Conservation (phyloP, 1,140 invertebrate species). For the Procambarus clarkii region DNA sequence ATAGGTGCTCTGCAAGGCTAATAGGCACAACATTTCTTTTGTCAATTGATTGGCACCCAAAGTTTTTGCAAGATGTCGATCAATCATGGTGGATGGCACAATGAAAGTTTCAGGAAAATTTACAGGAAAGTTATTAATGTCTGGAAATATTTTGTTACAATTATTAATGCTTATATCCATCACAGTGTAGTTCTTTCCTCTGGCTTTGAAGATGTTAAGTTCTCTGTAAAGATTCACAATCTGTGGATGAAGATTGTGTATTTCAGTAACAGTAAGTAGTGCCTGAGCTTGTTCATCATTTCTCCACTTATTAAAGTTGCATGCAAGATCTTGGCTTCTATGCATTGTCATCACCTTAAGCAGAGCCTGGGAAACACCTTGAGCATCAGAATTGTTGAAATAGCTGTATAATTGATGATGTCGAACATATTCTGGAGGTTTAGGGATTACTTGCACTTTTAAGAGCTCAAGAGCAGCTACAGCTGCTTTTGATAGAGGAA, state of each 20-base stretch:
- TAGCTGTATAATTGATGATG: background rate
- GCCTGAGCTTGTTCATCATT: conserved; percentile 5
- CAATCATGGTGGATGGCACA: background rate
- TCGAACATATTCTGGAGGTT: background rate
- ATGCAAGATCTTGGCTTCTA: background rate
- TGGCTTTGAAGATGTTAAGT: conserved; percentile 14
- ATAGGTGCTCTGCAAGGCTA: background rate
- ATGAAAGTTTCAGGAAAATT: conserved; percentile 27
- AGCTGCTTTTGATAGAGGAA: background rate
- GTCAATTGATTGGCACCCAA: conserved; percentile 1
- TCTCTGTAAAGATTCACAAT: background rate
- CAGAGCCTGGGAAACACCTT: background rate
- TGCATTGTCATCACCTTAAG: background rate
- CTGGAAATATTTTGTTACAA: conserved; percentile 14
- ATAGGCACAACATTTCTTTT: conserved; percentile 6
- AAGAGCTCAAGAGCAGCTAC: background rate
- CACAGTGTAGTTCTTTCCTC: background rate
- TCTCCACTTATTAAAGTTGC: background rate
- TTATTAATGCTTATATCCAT: background rate
- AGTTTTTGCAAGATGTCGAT: background rate
- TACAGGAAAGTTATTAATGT: conserved; percentile 11
- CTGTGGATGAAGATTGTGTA: background rate
- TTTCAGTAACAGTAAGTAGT: background rate
- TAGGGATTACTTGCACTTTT: background rate
- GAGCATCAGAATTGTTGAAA: background rate